Conservation (phyloP, 2,888 invertebrate genomes). For the Amblyjoppa fuscipennis region DNA sequence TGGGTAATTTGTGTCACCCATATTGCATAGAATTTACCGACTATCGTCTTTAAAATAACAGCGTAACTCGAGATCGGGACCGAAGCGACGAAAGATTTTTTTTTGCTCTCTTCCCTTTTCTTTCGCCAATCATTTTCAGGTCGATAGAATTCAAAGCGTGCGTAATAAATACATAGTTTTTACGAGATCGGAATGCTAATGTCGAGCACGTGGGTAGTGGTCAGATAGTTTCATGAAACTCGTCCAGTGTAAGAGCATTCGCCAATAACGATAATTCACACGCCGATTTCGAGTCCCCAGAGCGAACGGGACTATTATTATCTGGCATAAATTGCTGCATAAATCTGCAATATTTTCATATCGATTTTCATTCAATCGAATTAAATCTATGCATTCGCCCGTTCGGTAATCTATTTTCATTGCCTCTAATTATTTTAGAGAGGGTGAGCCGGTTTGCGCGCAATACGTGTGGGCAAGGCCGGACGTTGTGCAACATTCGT, state of each 20-base stretch:
- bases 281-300: not conserved
- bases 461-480: not conserved
- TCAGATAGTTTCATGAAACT: not conserved
- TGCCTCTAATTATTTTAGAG: not conserved
- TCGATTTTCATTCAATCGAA: not conserved
- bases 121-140: not conserved
- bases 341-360: not conserved
- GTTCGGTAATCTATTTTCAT: not conserved
- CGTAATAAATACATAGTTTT: not conserved
- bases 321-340: not conserved
- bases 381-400: not conserved
- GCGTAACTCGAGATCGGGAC: not conserved
- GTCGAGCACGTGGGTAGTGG: not conserved
- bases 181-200: slow-evolving; percentile 3
- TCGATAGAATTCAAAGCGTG: not conserved
- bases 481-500: not conserved
- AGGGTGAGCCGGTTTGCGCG: not conserved
- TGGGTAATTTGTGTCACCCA: slow-evolving; percentile 33
- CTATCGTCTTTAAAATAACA: not conserved
- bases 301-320: not conserved
- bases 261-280: slow-evolving; percentile 15
- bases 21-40: not conserved
- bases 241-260: not conserved
- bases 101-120: no score
- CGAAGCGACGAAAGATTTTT: not conserved